phyloP scores from a whole-genome alignment of 2,888 invertebrate species.

The Dorcus hopei region DNA sequence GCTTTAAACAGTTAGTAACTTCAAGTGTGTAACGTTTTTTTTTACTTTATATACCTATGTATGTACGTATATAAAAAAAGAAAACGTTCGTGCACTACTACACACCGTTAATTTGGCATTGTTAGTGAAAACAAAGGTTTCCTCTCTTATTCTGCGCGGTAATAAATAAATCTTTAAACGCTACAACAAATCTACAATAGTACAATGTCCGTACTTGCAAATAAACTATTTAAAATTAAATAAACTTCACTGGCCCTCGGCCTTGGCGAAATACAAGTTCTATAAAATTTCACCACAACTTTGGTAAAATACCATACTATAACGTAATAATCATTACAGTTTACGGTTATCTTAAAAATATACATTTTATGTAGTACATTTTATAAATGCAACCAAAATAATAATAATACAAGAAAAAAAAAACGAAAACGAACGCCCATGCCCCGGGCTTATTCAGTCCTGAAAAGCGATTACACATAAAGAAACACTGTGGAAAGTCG shows the following conservation, averaged over 20 bases:
- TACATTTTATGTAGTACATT: slow-evolving; percentile 37
- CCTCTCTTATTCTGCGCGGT: background rate
- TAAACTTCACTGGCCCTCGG: slow-evolving; percentile 31
- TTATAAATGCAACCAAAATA: slow-evolving; percentile 35
- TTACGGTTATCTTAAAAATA: slow-evolving; percentile 42
- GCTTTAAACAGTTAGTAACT: background rate
- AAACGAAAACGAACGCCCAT: slow-evolving; percentile 1
- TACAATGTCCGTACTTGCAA: slow-evolving; percentile 35
- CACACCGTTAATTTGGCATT: background rate
- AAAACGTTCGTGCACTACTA: background rate
- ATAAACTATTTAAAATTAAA: slow-evolving; percentile 36
- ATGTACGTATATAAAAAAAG: no score
- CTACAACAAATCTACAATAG: slow-evolving; percentile 32
- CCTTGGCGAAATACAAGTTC: slow-evolving; percentile 22
- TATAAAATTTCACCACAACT: slow-evolving; percentile 29
- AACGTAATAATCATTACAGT: slow-evolving; percentile 58
- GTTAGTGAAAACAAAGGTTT: background rate
- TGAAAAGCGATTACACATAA: background rate
- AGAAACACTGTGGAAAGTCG: slow-evolving; percentile 6
- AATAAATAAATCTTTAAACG: slow-evolving; percentile 31
- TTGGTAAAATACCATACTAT: slow-evolving; percentile 60
- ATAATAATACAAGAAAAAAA: no score
- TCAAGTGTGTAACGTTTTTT: no score
- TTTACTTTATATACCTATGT: no score
- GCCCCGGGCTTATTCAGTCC: slow-evolving; percentile 4